Evolutionary conservation across 2,888 invertebrate genomes (phyloP).

Genomic region (Nemurella pictetii): DNA sequence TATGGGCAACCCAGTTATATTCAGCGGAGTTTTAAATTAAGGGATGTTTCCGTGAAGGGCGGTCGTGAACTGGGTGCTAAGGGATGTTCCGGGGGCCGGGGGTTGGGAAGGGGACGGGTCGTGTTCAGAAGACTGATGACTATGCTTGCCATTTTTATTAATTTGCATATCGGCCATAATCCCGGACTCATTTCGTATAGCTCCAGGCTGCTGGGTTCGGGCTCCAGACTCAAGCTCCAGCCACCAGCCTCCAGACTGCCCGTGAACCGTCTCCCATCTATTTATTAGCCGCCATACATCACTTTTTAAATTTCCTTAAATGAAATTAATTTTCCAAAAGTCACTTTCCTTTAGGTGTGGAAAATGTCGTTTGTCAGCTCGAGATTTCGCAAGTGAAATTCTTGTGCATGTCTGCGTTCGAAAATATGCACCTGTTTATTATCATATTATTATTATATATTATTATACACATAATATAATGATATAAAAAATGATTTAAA

Average conservation of each 20-base stretch:
- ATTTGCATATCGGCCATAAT: conserved; percentile 25
- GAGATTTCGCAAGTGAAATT: background rate
- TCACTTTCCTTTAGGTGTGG: background rate
- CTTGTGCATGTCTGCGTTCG: too few relatives aligned
- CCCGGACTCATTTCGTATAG: conserved; percentile 3
- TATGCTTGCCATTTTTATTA: conserved; percentile 24
- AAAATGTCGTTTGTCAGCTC: background rate
- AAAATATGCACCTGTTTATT: too few relatives aligned
- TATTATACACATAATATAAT: too few relatives aligned
- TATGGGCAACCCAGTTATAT: too few relatives aligned
- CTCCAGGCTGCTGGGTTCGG: background rate
- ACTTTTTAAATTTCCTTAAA: conserved; percentile 1
- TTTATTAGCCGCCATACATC: conserved; percentile 25
- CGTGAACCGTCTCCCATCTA: background rate
- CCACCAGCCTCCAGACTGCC: background rate
- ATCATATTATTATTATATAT: too few relatives aligned
- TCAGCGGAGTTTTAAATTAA: background rate
- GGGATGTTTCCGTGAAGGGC: background rate
- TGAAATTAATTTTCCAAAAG: conserved; percentile 18
- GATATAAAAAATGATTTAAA: background rate
- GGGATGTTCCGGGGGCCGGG: background rate
- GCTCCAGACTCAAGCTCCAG: too few relatives aligned
- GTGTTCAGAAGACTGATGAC: conserved; percentile 17
- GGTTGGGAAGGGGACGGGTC: background rate
- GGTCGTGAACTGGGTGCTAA: background rate